Base-by-base conservation (phyloP, 2,888 invertebrate species). In the Pammene aurita region DNA sequence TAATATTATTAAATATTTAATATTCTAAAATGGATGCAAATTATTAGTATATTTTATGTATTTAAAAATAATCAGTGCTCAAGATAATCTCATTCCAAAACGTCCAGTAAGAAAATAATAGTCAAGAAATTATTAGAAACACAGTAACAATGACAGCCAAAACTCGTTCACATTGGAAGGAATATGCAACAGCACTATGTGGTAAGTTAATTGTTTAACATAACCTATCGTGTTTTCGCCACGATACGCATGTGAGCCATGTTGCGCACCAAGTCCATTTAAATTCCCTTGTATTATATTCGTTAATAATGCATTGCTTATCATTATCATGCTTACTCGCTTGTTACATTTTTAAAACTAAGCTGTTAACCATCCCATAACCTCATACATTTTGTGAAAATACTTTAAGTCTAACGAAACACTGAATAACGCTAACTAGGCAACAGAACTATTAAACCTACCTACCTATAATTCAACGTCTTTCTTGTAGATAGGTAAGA, bases 161-260 rank as follows among this genome's bases (percentile, higher is more conserved):
- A 88, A 87, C 90, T 87, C 90, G 90, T 84, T 92, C 92, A 83
- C 93, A 93, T 88, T 93, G 92, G 93, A 93, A 93, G 88, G 93
- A 93, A 90, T 93, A 93, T 87, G 92, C 89, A 87, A 92, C 91
- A 83, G 93, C 93, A 80, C 84, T 93, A 77, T 93, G 92, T 88
- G 93, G 93, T 93, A 80, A 93, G 92, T 92, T 87, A 48, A 48
- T 65, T 58, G 46, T 46, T 52, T 69, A 65, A 69, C 84, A 86
- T 91, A 90, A 90, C 90, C 89, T 91, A 87, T 85, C 75, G 78
- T 66, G 71, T 76, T 74, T 78, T 60, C 58, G 65, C 64, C 69
- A 69, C 65, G 69, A 64, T 60, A 69, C 64, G 60, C 65, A 60
- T 60, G 69, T 54, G 46, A 38, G 38, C 50, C 64, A 64, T 69